These are phyloP conservation scores for Malaclemys terrapin DNA, from an alignment of 2,113 vertebrate genomes.

Conservation along the genomic window DNA sequence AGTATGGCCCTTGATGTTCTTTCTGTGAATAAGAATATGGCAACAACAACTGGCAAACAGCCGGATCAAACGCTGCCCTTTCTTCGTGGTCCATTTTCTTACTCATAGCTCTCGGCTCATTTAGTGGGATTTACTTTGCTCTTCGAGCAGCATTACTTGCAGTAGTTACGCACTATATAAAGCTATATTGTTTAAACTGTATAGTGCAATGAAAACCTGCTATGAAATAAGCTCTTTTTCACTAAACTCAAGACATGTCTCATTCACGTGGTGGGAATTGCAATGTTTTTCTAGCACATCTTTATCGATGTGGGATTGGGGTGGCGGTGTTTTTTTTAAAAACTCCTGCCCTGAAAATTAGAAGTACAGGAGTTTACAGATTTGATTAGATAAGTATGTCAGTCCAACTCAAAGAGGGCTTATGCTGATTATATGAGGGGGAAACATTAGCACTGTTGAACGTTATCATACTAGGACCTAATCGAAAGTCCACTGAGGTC, in stretches of 20 bases:
- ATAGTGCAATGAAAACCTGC: neutral
- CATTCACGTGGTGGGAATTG: neutral
- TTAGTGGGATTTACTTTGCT: neutral
- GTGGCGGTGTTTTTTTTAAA: neutral
- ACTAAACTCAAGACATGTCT: neutral
- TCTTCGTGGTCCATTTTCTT: neutral
- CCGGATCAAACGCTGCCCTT: neutral
- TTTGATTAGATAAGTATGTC: neutral
- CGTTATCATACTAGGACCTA: neutral
- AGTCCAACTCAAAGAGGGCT: neutral
- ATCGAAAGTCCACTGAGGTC: neutral
- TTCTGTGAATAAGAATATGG: neutral
- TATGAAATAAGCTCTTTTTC: neutral
- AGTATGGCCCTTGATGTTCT: neutral
- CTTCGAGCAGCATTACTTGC: neutral
- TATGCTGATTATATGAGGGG: neutral
- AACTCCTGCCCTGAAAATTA: fast-evolving
- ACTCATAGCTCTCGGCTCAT: neutral
- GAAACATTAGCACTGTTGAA: neutral
- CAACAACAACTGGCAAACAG: neutral
- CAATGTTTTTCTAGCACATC: neutral
- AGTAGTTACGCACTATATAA: neutral
- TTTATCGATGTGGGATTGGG: neutral
- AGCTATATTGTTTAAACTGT: neutral
- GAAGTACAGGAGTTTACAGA: neutral